A percentile compares a stretch with the other conserved stretches of the same genome.
phyloP scores from a whole-genome alignment of 2,113 vertebrate genomes.

The Lethenteron reissneri region DNA sequence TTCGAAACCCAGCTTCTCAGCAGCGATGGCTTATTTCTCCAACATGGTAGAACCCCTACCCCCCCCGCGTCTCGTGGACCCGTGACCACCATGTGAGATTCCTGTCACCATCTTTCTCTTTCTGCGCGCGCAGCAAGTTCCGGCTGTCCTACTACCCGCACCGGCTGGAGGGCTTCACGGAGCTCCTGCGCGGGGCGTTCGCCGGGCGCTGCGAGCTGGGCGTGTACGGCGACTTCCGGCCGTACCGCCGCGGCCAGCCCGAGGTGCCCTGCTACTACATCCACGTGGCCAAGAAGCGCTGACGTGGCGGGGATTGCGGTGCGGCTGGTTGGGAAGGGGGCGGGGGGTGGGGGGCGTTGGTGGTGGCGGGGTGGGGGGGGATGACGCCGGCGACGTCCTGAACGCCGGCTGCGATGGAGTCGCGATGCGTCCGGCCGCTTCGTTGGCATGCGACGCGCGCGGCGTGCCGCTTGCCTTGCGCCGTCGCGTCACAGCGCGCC shows the following conservation, averaged over 20 bases:
- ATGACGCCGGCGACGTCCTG: constrained; percentile 9
- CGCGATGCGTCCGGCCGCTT: too few relatives aligned
- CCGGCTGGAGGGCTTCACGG: constrained; percentile 44
- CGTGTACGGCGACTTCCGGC: constrained; percentile 63
- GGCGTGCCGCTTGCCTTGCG: too few relatives aligned
- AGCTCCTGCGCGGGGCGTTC: constrained; percentile 46
- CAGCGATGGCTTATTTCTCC: too few relatives aligned
- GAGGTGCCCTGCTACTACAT: constrained; percentile 71
- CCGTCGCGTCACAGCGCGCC: too few relatives aligned
- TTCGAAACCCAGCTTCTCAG: too few relatives aligned
- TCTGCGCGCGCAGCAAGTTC: constrained; percentile 43
- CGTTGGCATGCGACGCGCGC: too few relatives aligned
- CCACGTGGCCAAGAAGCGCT: constrained; percentile 57
- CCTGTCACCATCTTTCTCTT: too few relatives aligned
- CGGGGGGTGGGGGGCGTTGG: constrained; percentile 3
- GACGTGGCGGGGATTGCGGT: constrained; percentile 19
- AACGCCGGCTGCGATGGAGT: constrained; percentile 13
- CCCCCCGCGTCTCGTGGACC: too few relatives aligned
- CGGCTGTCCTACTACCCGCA: constrained; percentile 86
- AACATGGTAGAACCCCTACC: too few relatives aligned
- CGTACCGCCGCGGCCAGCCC: constrained; percentile 32
- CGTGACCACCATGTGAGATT: too few relatives aligned
- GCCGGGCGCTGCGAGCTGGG: constrained; percentile 47
- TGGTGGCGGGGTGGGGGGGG: constrained; percentile 7
- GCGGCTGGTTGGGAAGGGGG: constrained; percentile 16